These are phyloP conservation scores for Hylyphantes graminicola DNA, from an alignment of 1,140 invertebrate species.

Conservation along the genomic window DNA sequence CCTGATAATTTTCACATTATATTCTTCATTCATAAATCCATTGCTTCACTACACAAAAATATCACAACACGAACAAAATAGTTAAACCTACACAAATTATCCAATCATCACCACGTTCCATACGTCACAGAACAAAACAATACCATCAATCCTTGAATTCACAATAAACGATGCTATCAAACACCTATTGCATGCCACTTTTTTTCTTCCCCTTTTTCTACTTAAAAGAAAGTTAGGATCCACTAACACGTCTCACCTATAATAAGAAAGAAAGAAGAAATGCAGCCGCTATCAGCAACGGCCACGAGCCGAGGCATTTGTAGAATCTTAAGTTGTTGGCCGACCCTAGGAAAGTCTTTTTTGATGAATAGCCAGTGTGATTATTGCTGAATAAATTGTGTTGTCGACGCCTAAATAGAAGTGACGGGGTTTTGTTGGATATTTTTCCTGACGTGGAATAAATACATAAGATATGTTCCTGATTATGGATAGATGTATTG, in stretches of 20 bases:
- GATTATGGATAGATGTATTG: too few species aligned
- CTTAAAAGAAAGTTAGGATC: constrained; percentile 26
- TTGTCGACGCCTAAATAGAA: constrained; percentile 21
- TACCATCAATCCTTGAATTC: too few species aligned
- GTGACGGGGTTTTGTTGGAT: background rate
- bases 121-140: too few species aligned
- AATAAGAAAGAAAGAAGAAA: constrained; percentile 5
- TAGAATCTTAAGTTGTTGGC: constrained; percentile 42
- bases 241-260: background rate
- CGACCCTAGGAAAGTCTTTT: constrained; percentile 13
- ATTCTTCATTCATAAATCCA: too few species aligned
- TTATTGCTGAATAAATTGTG: constrained; percentile 50
- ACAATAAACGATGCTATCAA: background rate
- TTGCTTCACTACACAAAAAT: too few species aligned
- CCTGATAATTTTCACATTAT: too few species aligned
- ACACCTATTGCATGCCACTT: background rate
- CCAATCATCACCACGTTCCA: too few species aligned
- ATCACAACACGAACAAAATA: too few species aligned
- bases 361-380: constrained; percentile 46
- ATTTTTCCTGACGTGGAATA: too few species aligned
- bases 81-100: too few species aligned
- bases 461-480: too few species aligned
- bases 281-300: background rate
- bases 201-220: too few species aligned
- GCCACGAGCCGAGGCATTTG: constrained; percentile 13